phyloP scores from a whole-genome alignment of 1,140 invertebrate species.

The Acyrthosiphon pisum region DNA sequence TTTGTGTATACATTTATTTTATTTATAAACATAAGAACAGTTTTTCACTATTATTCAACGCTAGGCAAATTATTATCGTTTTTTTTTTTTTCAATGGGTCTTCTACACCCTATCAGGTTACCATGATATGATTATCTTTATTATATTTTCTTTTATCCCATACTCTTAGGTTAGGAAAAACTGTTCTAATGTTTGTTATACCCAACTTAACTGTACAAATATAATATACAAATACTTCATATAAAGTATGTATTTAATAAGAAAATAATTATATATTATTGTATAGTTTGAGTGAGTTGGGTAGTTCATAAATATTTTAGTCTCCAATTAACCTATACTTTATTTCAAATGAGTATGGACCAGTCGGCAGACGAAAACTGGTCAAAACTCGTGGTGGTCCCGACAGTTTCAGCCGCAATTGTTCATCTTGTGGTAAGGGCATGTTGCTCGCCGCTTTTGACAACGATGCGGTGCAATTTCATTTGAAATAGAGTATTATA shows the following conservation, averaged over 20 bases:
- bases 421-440: too few relatives aligned
- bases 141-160: not conserved
- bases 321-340: not conserved
- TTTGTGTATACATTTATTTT: not conserved
- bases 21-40: not conserved
- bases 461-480: too few relatives aligned
- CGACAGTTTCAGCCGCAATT: too few relatives aligned
- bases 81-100: not conserved
- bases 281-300: not conserved
- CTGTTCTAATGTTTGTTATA: not conserved
- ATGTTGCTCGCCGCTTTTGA: too few relatives aligned
- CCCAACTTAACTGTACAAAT: not conserved
- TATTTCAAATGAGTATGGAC: too few relatives aligned
- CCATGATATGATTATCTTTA: not conserved
- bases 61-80: not conserved
- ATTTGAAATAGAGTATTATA: too few relatives aligned
- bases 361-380: too few relatives aligned
- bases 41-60: not conserved
- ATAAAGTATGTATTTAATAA: not conserved
- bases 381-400: too few relatives aligned
- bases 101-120: not conserved
- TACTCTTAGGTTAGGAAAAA: not conserved
- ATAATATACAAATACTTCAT: not conserved
- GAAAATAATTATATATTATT: not conserved
- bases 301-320: not conserved